Evolutionary conservation across 2,113 vertebrate genomes (phyloP).

Genomic region (Chascanopsetta lugubris): DNA sequence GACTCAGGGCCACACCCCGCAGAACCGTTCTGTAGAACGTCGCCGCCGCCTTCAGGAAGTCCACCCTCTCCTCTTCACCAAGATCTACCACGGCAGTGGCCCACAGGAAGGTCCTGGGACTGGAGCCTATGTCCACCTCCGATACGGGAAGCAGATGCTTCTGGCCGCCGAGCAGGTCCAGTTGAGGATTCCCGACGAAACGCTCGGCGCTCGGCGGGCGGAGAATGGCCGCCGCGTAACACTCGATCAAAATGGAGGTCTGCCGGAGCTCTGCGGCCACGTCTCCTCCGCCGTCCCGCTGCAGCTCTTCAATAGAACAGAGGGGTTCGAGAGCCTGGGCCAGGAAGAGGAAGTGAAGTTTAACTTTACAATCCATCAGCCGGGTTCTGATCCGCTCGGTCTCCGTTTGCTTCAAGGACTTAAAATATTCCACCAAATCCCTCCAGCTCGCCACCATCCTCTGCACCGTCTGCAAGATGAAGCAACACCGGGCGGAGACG

Average conservation of each 20-base stretch:
- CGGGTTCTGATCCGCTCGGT: constrained; percentile 7
- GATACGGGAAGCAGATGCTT: constrained; percentile 33
- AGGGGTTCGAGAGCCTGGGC: constrained; percentile 70
- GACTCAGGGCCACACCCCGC: constrained; percentile 40
- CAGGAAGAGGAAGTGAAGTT: constrained; percentile 71
- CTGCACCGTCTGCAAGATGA: constrained; percentile 49
- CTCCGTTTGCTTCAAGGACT: not conserved
- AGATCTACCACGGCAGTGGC: constrained; percentile 27
- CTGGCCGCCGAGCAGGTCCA: not conserved
- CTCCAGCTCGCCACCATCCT: constrained; percentile 66
- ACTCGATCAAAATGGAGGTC: constrained; percentile 36
- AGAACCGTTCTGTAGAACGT: constrained; percentile 67
- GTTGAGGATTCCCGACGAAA: constrained; percentile 40
- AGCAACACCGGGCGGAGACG: constrained; percentile 30
- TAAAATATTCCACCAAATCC: constrained; percentile 64
- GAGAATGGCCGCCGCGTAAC: constrained; percentile 55
- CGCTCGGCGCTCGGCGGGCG: not conserved
- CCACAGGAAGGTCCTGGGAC: constrained; percentile 44
- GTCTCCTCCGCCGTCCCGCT: not conserved
- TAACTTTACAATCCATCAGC: constrained; percentile 50
- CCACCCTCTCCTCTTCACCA: not conserved
- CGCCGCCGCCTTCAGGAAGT: constrained; percentile 42
- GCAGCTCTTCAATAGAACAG: constrained; percentile 50
- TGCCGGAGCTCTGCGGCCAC: constrained; percentile 53
- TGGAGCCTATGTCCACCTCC: constrained; percentile 45